Evolutionary conservation across 30 jellyfish, hydroid and myxozoan genomes (phyloP), one percentile per base, ranked within the genome.

Genomic region (Morbakka virulenta): DNA sequence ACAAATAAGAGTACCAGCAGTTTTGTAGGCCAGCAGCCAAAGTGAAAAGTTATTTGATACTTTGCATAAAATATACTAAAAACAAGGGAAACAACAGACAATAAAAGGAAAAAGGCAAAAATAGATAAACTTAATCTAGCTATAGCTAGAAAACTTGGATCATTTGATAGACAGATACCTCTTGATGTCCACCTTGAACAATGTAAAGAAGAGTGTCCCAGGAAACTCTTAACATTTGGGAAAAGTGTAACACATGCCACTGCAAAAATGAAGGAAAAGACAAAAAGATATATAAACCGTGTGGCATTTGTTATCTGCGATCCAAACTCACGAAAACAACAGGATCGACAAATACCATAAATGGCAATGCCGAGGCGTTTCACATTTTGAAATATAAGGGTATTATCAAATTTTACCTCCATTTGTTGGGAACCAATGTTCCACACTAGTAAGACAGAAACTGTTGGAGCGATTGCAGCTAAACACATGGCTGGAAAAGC

Each of bases 21-120:
- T 52, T 91, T 91, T 4, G 91, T 25, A 21, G 93, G 89, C 98
- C 98, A 91, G 30, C 95, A 78, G 3, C 98, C 98, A 35, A 64
- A 13, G 20, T 91, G 96, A 6, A 91, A 61, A 1, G 31, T 36
- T 35, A 77, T 74, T 23, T 95, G 78, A 21, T 68, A 77, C 65
- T 67, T 64, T 9, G 65, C 50, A n/a, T n/a, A n/a, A 2, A 49
- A 9, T 30, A 74, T 35, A 26, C 67, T 35, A 31, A 72, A 63
- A 34, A 81, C 50, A 13, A 68, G 28, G 32, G 75, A 11, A 9
- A 91, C 49, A 28, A 79, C 17, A 35, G 80, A 26, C 57, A 83
- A 52, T 29, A 79, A 0, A 2, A 84, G 6, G 80, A 83, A 91
- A 47, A 79, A 74, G 30, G 57, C 3, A 0, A 93, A 51, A 2